Conservation (phyloP, 92 coral and sea anemone genomes). For the Porites divaricata region DNA sequence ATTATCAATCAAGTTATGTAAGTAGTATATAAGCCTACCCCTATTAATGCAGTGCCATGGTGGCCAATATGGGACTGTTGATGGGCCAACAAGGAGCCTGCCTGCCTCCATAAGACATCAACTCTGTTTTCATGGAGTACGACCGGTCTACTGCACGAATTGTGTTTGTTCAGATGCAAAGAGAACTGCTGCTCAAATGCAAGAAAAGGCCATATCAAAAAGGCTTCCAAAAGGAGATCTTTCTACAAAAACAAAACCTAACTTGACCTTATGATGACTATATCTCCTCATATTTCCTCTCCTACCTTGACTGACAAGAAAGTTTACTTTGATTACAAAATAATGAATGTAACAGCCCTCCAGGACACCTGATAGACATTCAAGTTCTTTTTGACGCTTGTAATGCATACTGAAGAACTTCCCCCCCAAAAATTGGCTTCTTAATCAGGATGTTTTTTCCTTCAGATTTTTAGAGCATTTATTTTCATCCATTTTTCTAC, state of each 20-base stretch:
- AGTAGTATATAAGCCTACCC: not conserved
- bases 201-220: too few species aligned
- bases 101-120: too few species aligned
- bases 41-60: not conserved
- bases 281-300: too few species aligned
- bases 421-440: not conserved
- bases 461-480: not conserved
- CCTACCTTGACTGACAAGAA: not conserved
- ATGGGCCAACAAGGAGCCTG: not conserved
- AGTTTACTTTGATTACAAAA: not conserved
- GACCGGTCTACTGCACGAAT: too few species aligned
- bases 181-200: too few species aligned
- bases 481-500: not conserved
- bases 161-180: too few species aligned
- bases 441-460: not conserved
- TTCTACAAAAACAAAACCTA: too few species aligned
- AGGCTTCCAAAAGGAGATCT: too few species aligned
- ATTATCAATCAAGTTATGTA: constrained; percentile 4
- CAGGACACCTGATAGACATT: not conserved
- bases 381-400: not conserved
- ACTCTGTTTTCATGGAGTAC: too few species aligned
- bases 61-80: not conserved
- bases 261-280: too few species aligned
- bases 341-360: not conserved
- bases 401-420: not conserved